Percentiles rank a stretch among this genome's conserved stretches.
Evolutionary conservation across 2,888 invertebrate species (phyloP).

Genomic region (Phasia obesa): DNA sequence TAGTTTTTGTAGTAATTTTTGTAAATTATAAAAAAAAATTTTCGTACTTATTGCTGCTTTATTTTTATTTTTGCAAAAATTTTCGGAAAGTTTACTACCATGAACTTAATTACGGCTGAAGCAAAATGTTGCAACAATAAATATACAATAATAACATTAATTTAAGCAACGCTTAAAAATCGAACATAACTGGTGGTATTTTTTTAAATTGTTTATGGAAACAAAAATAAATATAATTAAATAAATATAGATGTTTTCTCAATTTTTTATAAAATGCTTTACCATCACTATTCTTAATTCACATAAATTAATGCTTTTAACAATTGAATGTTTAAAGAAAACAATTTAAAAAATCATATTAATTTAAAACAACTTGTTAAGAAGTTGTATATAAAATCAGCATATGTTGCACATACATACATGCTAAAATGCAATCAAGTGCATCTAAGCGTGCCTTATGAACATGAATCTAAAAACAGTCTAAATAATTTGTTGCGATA

Average conservation of each 20-base stretch:
- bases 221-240: constrained; percentile 28
- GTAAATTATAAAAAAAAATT: neutral
- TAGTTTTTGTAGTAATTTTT: neutral
- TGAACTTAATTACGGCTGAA: constrained; percentile 53
- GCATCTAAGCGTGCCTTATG: constrained; percentile 65
- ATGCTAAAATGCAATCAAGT: constrained; percentile 69
- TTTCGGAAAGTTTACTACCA: constrained; percentile 57
- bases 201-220: neutral
- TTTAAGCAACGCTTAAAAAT: neutral
- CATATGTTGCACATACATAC: constrained; percentile 48
- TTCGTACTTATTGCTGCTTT: neutral
- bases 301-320: constrained; percentile 13
- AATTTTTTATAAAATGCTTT: constrained; percentile 48
- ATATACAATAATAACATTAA: constrained; percentile 24
- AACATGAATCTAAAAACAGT: constrained; percentile 54
- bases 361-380: constrained; percentile 14
- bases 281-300: constrained; percentile 51
- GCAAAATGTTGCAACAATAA: constrained; percentile 17
- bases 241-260: constrained; percentile 8
- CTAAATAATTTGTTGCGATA: constrained; percentile 33
- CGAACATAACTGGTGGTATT: neutral
- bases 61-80: constrained; percentile 39
- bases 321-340: neutral
- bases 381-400: constrained; percentile 18
- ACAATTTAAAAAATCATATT: constrained; percentile 5